Evolutionary conservation across 1,140 invertebrate genomes (phyloP), one percentile per base, ranked within the genome.

Genomic region (Leptoteleia sp.): DNA sequence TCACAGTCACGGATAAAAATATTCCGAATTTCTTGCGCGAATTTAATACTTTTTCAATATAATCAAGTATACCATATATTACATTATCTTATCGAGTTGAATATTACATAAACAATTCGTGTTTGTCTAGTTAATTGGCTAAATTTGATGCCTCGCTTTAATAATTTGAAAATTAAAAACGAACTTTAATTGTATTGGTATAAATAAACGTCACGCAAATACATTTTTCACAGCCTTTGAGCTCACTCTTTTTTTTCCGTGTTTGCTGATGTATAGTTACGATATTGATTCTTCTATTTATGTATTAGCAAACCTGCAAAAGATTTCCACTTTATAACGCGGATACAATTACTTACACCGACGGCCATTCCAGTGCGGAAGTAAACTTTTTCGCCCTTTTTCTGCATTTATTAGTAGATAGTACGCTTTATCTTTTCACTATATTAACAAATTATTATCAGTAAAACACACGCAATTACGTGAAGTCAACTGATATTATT

Each of bases 251-350:
- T 55, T 57, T 47, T 42, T 22, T 48, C 33, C 19, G 35, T 42
- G 25, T 17, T 45, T 35, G 55, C 29, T 40, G 31, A 68, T 62
- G 72, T 68, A 67, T 61, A 47, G 54, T 62, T 68, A 40, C 62
- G 37, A 61, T 76, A 76, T 76, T 48, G 72, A 76, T 76, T 68
- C 40, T 38, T 76, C 72, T 76, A 76, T 76, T 76, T 68, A 68
- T 68, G 64, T 68, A 68, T 68, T 64, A 76, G 55, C 64, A 76
- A 76, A 68, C 31, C 62, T 45, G 54, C 54, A 31, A 76, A 57
- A 76, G 47, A 76, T 76, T 68, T 67, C 47, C 47, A 68, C 31
- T 67, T 61, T 59, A 73, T 73, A 65, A 33, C 38, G 59, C 42
- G 27, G 61, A 67, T 75, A 61, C 59, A 5, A 50, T 65, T 50